These are phyloP conservation scores for Drosophila takahashii DNA, from an alignment of 1,140 invertebrate species.

Conservation along the genomic window DNA sequence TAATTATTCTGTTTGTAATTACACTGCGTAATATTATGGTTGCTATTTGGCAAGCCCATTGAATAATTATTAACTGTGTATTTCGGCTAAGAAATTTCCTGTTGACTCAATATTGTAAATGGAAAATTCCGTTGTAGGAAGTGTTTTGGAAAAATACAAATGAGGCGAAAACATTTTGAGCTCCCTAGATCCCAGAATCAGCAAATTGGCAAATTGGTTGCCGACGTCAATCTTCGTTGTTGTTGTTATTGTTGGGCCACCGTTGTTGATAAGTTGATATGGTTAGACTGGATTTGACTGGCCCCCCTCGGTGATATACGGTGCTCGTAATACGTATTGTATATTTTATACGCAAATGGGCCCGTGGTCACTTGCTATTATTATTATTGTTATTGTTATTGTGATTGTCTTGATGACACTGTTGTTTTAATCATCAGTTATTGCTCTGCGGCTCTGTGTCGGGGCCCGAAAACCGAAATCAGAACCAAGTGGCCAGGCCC, in stretches of 20 bases:
- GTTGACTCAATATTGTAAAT: background rate
- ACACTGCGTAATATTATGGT: background rate
- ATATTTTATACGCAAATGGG: constrained; percentile 29
- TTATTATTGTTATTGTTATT: constrained; percentile 30
- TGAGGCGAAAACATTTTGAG: constrained; percentile 5
- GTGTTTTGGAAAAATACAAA: constrained; percentile 9
- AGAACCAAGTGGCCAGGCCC: constrained; percentile 30
- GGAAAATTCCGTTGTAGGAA: constrained; percentile 45
- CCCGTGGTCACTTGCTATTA: constrained; percentile 34
- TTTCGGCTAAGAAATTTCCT: background rate
- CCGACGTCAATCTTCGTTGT: constrained; percentile 34
- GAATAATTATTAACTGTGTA: background rate
- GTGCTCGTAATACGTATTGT: constrained; percentile 11
- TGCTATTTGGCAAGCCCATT: too few relatives aligned
- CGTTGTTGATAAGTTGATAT: constrained; percentile 28
- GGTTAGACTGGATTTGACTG: constrained; percentile 14
- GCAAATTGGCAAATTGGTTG: constrained; percentile 47
- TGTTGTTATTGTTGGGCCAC: constrained; percentile 2
- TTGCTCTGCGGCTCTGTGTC: constrained; percentile 36
- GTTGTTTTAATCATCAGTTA: constrained; percentile 59
- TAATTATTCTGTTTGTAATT: background rate
- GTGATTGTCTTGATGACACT: constrained; percentile 25
- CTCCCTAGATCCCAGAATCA: constrained; percentile 7
- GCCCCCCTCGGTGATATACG: constrained; percentile 21
- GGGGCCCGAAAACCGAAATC: constrained; percentile 74